Conservation (phyloP, 2,113 vertebrate species). For the Corythornis vintsioides region DNA sequence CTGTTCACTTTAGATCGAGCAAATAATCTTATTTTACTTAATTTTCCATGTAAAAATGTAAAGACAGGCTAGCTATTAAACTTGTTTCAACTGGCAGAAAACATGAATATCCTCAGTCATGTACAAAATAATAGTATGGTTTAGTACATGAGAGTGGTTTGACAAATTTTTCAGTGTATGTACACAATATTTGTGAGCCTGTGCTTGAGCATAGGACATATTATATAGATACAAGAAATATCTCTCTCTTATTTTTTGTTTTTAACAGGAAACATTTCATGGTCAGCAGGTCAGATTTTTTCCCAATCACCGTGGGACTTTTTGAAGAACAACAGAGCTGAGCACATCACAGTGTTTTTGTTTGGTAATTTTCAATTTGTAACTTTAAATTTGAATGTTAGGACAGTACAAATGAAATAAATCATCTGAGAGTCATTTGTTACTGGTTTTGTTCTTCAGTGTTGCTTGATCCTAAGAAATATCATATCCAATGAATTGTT, state of each 20-base stretch:
- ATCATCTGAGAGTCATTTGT: not conserved
- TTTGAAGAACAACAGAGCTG: conserved; percentile 83
- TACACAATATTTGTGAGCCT: not conserved
- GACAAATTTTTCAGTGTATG: not conserved
- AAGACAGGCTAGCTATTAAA: not conserved
- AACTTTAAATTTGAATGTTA: not conserved
- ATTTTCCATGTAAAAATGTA: not conserved
- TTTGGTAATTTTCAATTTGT: conserved; percentile 68
- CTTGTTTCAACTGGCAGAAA: not conserved
- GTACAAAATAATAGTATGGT: not conserved
- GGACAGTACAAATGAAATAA: not conserved
- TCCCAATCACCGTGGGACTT: conserved; percentile 88
- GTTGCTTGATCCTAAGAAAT: not conserved
- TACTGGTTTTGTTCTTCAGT: not conserved
- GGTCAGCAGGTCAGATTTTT: conserved; percentile 85
- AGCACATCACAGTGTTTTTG: conserved; percentile 80
- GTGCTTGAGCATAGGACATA: not conserved
- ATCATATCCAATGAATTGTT: not conserved
- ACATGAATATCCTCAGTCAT: not conserved
- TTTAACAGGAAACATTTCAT: conserved; percentile 83
- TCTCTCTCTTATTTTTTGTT: not conserved
- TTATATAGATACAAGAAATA: not conserved
- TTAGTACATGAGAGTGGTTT: not conserved
- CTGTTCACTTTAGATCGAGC: not conserved
- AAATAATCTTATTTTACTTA: not conserved